Conservation (phyloP, 2,888 invertebrate species). For the Meganola albula region DNA sequence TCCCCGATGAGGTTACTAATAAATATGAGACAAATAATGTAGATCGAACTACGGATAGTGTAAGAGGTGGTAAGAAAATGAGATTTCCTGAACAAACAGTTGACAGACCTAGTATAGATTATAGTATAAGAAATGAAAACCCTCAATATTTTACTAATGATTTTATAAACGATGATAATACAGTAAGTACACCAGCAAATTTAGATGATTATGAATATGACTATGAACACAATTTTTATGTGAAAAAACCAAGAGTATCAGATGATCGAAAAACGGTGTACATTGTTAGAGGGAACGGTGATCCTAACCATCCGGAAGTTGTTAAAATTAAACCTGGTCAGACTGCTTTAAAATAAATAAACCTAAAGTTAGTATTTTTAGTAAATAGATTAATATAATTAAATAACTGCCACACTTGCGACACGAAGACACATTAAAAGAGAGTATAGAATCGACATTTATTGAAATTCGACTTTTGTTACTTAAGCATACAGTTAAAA, state of each 20-base stretch:
- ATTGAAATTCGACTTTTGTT: too few relatives aligned
- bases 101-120: too few relatives aligned
- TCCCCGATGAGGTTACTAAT: constrained; percentile 31
- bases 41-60: constrained; percentile 13
- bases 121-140: too few relatives aligned
- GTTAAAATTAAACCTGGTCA: constrained; percentile 55
- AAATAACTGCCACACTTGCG: too few relatives aligned
- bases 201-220: constrained; percentile 34
- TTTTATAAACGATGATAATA: constrained; percentile 10
- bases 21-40: constrained; percentile 6
- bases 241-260: constrained; percentile 28
- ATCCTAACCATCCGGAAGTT: constrained; percentile 66
- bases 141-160: too few relatives aligned
- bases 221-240: constrained; percentile 34
- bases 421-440: too few relatives aligned
- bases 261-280: constrained; percentile 51
- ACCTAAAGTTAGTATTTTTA: too few relatives aligned
- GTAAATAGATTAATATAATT: too few relatives aligned
- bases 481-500: too few relatives aligned
- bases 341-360: constrained; percentile 17
- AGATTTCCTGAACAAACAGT: constrained; percentile 26
- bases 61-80: constrained; percentile 29
- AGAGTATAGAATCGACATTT: too few relatives aligned
- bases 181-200: constrained; percentile 21
- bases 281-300: constrained; percentile 65